Evolutionary conservation across 2,888 invertebrate species (phyloP).

Genomic region (Hydroisotoma schaefferi): DNA sequence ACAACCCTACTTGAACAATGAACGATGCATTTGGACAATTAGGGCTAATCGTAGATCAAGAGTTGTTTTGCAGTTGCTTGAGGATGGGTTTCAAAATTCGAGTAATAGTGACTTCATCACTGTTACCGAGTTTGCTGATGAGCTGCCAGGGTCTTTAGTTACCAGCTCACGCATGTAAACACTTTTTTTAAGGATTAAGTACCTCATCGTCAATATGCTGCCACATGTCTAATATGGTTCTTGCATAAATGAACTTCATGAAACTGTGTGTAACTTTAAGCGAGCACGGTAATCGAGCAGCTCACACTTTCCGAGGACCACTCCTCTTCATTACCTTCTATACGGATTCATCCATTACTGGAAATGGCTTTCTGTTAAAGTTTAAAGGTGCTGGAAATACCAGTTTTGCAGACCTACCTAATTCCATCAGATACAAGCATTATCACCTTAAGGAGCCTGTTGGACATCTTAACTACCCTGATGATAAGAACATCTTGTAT

Average conservation of each 20-base stretch:
- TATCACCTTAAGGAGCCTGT: constrained; percentile 12
- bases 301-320: constrained; percentile 31
- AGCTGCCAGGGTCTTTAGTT: constrained; percentile 19
- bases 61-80: constrained; percentile 23
- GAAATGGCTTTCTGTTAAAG: constrained; percentile 33
- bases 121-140: constrained; percentile 31
- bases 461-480: constrained; percentile 22
- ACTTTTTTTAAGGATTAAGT: not conserved
- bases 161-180: constrained; percentile 33
- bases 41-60: constrained; percentile 20
- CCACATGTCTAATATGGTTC: too few relatives aligned
- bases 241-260: too few relatives aligned
- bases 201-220: not conserved
- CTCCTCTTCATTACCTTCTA: constrained; percentile 31
- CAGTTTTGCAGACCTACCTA: constrained; percentile 7
- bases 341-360: constrained; percentile 17
- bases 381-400: constrained; percentile 29
- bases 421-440: constrained; percentile 26
- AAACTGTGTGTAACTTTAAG: constrained; percentile 5
- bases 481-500: constrained; percentile 12
- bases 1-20: constrained; percentile 31
- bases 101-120: constrained; percentile 33
- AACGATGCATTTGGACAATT: constrained; percentile 37
- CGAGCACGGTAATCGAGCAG: constrained; percentile 23
- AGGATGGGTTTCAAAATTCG: constrained; percentile 36